Base-by-base conservation (phyloP, 2,797 vertebrate genomes). In the Coracias cyanogaster region DNA sequence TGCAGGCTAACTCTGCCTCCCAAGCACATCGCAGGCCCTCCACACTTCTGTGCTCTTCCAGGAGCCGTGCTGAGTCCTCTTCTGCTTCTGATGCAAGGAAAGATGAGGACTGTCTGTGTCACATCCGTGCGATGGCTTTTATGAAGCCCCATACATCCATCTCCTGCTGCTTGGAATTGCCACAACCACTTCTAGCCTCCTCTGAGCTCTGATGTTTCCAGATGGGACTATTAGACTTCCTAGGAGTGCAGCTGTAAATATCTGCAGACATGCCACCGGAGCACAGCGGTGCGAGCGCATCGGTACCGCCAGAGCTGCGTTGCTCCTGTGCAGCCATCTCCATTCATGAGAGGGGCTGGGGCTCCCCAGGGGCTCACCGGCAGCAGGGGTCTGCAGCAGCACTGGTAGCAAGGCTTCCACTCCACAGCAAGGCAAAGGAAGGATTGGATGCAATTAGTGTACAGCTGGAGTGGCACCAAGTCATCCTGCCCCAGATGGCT, bases 111-210 rank as follows among this genome's bases (percentile, higher is more conserved):
- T 79, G 49, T 4, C 58, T 85, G 45, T 77, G 33, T 19, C 74
- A 33, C 19, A 58, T 18, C 57, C 52, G 81, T 35, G 7, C 15
- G 33, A 1, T 19, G 54, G 24, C 41, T 94, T 94, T 92, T 81
- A 89, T 25, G 46, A 67, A 49, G 57, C 79, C 26, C 19, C 65
- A 83, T 80, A 52, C 52, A 51, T 71, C 64, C 69, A n/a, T 78
- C 79, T 91, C 94, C 81, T 52, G 84, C 93, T 82, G 94, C 78
- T 77, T 60, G 16, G 67, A 96, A 95, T 51, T 92, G 79, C 84
- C 77, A 69, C 29, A 71, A 46, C 26, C 21, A 8, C 57, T 89
- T 77, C 48, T 8, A 94, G 64, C 67, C 35, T 61, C 16, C 19
- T 67, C 48, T 64, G 92, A 89, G 92, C 77, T 55, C 45, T 39